Base-by-base conservation (phyloP, 2,797 vertebrate genomes). In the Gymnocypris eckloni region DNA sequence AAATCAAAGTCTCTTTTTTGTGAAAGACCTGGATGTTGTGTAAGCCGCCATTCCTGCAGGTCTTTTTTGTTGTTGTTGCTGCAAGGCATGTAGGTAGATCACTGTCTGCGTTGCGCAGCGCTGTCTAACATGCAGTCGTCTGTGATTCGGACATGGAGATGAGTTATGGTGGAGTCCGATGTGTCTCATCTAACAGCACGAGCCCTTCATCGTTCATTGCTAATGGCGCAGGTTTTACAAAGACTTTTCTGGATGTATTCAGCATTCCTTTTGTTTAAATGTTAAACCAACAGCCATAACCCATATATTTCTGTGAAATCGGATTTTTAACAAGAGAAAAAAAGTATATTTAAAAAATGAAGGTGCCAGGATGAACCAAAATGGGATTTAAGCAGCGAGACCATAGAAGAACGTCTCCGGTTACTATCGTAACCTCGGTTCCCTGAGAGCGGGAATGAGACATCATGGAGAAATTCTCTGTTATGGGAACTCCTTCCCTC, bases 1-100 rank as follows among this genome's bases (percentile, higher is more conserved):
- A 48, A 50, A 76, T 88, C 83, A 88, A 87, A 88, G 61, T 37
- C 61, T 82, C 50, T 48, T 50, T 77, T 82, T 71, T 37, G 28
- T 80, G 66, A 84, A 80, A 80, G 37, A 37, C 16, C 59, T 64
- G 84, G n/a, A 81, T 87, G 79, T 33, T 75, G 73, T 59, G 33
- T 16, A 52, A 81, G 45, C 28, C 4, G 22, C 66, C 15, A 56
- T 39, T 37, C 70, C 75, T 79, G 79, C 80, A 75, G 75, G 66
- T 73, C 41, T 79, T 66, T 86, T 80, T 61, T 43, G 52, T 78
- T 70, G 83, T 77, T 80, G 41, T 37, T 52, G 41, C 67, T 85
- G 48, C 59, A 13, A 67, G 37, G 20, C 41, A 87, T 83, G 20
- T 33, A 41, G 67, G 83, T 59, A 76, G 75, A 85, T 78, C 64